Conservation (phyloP, 2,797 vertebrate species). For the Peromyscus eremicus region DNA sequence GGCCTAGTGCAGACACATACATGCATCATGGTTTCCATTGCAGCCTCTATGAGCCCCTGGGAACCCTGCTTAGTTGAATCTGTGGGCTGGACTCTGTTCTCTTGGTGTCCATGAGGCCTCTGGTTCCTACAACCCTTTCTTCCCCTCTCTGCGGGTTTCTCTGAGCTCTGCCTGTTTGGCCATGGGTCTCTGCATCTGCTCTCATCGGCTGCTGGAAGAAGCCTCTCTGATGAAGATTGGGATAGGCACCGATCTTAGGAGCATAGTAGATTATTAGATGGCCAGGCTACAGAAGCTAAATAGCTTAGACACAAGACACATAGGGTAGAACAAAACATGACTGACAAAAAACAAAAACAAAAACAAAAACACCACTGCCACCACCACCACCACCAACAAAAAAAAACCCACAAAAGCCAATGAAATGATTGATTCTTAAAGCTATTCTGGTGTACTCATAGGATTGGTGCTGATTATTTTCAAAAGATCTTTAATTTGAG, state of each 20-base stretch:
- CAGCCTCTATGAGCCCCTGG: neutral
- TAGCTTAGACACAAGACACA: neutral
- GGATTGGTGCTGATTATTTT: neutral
- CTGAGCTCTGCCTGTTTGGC: neutral
- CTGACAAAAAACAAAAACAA: no score
- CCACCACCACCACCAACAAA: no score
- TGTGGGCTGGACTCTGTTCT: neutral
- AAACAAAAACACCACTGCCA: no score
- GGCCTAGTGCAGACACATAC: neutral
- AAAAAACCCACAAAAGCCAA: neutral
- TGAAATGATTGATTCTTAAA: neutral
- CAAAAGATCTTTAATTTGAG: conserved; percentile 6
- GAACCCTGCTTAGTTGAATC: neutral
- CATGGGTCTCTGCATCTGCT: neutral
- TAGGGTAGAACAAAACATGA: neutral
- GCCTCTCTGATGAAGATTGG: neutral
- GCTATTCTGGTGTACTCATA: neutral
- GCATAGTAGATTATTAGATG: neutral
- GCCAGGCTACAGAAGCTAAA: neutral
- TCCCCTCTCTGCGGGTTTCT: neutral
- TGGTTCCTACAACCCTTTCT: neutral
- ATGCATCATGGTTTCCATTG: no score
- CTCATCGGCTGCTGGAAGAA: neutral
- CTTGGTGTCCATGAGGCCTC: neutral
- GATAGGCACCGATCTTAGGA: neutral